phyloP scores from a whole-genome alignment of 2,797 vertebrate genomes.

The Salarias fasciatus region DNA sequence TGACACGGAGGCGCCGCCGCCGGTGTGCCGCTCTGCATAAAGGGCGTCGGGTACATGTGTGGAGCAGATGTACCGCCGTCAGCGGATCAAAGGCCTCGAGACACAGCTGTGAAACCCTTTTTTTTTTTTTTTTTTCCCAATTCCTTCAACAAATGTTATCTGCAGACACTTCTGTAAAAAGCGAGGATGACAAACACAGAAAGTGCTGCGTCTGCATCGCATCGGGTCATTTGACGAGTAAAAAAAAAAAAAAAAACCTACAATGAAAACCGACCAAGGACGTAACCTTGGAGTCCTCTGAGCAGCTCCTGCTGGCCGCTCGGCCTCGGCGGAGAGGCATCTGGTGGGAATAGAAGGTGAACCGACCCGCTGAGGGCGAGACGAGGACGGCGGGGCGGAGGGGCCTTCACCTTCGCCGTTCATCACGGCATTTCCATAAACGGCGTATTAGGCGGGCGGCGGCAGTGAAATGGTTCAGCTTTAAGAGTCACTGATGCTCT shows the following conservation, averaged over 20 bases:
- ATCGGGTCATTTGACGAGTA: not conserved
- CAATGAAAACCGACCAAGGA: conserved; percentile 15
- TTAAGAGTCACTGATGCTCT: conserved; percentile 41
- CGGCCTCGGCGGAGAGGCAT: not conserved
- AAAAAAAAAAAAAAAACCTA: not conserved
- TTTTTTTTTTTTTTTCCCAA: not conserved
- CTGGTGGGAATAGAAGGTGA: not conserved
- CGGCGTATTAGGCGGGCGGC: conserved; percentile 43
- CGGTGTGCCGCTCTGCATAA: not conserved
- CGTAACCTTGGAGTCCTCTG: conserved; percentile 15
- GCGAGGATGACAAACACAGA: not conserved
- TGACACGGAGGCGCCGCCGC: not conserved
- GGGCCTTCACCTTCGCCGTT: not conserved
- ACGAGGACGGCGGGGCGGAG: not conserved
- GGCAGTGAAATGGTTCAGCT: conserved; percentile 37
- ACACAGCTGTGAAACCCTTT: not conserved
- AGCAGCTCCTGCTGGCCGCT: conserved; percentile 18
- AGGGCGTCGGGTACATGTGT: not conserved
- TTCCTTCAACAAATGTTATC: not conserved
- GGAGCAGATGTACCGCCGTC: not conserved
- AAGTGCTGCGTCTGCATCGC: not conserved
- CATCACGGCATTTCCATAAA: conserved; percentile 53
- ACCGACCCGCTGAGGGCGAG: not conserved
- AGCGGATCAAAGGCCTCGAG: conserved; percentile 2
- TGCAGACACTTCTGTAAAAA: not conserved